These are phyloP conservation scores for Zoroaster sp. DNA, from an alignment of 53 echinoderm and acorn worm species.

Conservation along the genomic window DNA sequence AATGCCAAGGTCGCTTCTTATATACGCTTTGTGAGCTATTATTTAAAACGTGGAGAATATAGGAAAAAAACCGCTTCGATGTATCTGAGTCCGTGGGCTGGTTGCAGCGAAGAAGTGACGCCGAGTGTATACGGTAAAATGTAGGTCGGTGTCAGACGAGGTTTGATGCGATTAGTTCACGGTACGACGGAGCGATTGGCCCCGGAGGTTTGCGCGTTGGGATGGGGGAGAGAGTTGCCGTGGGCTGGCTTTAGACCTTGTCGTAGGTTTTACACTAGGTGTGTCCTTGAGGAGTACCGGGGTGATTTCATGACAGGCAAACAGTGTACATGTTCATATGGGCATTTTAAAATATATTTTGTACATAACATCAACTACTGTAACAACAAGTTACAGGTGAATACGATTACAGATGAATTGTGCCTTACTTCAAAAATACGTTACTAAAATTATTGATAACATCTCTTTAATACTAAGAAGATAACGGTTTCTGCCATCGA, in stretches of 20 bases:
- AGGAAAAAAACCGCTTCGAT: neutral
- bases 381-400: too few species aligned
- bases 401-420: too few species aligned
- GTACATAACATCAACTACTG: too few species aligned
- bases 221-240: neutral
- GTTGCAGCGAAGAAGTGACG: neutral
- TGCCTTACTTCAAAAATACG: too few species aligned
- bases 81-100: neutral
- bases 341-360: too few species aligned
- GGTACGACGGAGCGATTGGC: constrained; percentile 1
- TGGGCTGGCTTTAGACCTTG: neutral
- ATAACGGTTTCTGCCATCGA: too few species aligned
- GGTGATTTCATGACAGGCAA: too few species aligned
- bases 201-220: neutral
- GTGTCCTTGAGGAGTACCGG: too few species aligned
- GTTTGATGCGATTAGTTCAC: constrained; percentile 15
- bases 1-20: neutral
- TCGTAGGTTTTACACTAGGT: too few species aligned
- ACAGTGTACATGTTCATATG: too few species aligned
- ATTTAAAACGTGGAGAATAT: neutral
- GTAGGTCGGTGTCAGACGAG: neutral
- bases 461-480: too few species aligned
- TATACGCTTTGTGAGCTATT: neutral
- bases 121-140: neutral
- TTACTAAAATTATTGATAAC: too few species aligned